Base-by-base conservation (phyloP, 2,113 vertebrate genomes). In the Pseudorectes ferrugineus region DNA sequence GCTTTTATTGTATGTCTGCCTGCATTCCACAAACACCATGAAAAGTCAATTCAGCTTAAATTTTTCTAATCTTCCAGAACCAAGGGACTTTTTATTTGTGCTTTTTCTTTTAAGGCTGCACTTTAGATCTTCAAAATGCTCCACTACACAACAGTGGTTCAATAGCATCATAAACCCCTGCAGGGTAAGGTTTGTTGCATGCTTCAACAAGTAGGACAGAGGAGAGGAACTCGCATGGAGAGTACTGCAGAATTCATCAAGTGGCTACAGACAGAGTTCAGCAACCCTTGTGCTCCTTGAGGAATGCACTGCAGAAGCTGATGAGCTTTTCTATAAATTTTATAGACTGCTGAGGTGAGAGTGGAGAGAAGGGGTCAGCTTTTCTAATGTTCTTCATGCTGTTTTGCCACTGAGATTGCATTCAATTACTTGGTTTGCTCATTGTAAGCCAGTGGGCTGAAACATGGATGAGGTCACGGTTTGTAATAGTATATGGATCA, bases 381-480 rank as follows among this genome's bases (percentile, higher is more conserved):
- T 92, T 85, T 94, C 63, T 80, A 73, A 88, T 90, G 58, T 57
- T 93, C 59, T 91, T 95, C 82, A 74, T 88, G 59, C 82, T 90
- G 59, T 77, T 96, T 90, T 92, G 42, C 63, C 68, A 33, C 85
- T 59, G 83, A 88, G 72, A 83, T 73, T 93, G 75, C 46, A 52
- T 80, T 92, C 71, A 73, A 40, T 96, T 95, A 86, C 59, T 93
- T 58, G 21, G 38, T 66, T 90, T 80, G 42, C 72, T 88, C 72
- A 43, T 67, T 77, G 67, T 58, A 92, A 94, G 24, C 72, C 88
- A 96, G 38, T 77, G 65, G 55, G 46, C n/a, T 96, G 82, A 93
- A 93, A 90, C 79, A 73, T 7, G 51, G 33, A 6, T 58, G 82
- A 95, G 75, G 55, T 83, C 58, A 40, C 9, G 0, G 33, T 71